phyloP scores from a whole-genome alignment of 2,888 invertebrate species.

The Caradrina clavipalpis region DNA sequence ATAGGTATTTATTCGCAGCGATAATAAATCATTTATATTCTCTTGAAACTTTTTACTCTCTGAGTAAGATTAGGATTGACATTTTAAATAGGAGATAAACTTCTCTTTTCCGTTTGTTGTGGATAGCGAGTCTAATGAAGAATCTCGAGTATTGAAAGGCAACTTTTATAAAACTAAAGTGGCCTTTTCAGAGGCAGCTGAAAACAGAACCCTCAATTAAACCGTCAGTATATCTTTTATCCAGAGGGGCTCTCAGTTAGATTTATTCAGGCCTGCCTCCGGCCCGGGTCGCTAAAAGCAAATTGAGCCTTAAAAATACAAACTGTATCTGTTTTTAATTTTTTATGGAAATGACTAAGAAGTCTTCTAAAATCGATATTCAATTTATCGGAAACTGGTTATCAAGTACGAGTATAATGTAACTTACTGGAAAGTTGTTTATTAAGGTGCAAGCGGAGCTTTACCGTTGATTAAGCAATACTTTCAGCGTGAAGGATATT shows the following conservation, averaged over 20 bases:
- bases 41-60: conserved; percentile 27
- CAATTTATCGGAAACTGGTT: conserved; percentile 52
- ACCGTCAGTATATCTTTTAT: conserved; percentile 54
- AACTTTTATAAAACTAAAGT: conserved; percentile 39
- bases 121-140: conserved; percentile 15
- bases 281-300: conserved; percentile 64
- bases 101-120: conserved; percentile 14
- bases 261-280: conserved; percentile 60
- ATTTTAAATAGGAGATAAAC: conserved; percentile 30
- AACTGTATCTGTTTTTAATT: conserved; percentile 59
- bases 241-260: conserved; percentile 49
- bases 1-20: conserved; percentile 28
- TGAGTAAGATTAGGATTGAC: conserved; percentile 32
- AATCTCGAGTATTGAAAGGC: conserved; percentile 13
- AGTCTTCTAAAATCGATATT: conserved; percentile 59
- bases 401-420: conserved; percentile 16
- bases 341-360: conserved; percentile 61
- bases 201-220: conserved; percentile 52
- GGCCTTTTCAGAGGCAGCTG: conserved; percentile 21
- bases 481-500: not conserved
- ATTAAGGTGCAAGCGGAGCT: conserved; percentile 18
- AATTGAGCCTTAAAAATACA: conserved; percentile 67
- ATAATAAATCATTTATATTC: conserved; percentile 40
- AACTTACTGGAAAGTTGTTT: conserved; percentile 33
- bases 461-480: conserved; percentile 14